phyloP scores from a whole-genome alignment of 2,113 vertebrate genomes.

The Rhabdornis inornatus region DNA sequence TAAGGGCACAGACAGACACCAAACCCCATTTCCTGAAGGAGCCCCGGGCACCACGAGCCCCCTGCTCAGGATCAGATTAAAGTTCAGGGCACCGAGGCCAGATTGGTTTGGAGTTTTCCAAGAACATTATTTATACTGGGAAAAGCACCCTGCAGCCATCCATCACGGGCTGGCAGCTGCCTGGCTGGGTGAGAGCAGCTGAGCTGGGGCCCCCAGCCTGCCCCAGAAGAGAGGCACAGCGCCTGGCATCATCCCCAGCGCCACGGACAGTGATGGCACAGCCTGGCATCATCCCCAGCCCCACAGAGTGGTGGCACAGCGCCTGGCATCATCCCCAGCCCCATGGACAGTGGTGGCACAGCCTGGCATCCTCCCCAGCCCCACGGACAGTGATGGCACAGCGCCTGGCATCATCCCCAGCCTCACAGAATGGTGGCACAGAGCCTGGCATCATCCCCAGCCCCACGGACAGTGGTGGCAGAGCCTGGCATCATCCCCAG shows the following conservation, averaged over 20 bases:
- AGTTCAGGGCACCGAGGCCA: neutral
- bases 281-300: neutral
- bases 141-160: neutral
- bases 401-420: no score
- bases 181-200: neutral
- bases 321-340: no score
- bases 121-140: neutral
- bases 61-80: constrained; percentile 22
- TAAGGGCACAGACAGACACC: rapidly evolving
- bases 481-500: neutral
- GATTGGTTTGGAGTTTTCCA: neutral
- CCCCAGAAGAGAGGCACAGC: rapidly evolving
- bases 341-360: no score
- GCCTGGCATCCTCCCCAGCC: no score
- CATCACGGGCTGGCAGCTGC: neutral
- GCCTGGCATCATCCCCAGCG: neutral
- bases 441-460: no score
- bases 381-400: no score
- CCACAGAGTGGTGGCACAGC: no score
- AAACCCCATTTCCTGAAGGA: neutral
- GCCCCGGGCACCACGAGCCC: rapidly evolving
- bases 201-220: neutral
- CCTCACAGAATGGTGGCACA: neutral
- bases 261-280: rapidly evolving
- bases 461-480: rapidly evolving